phyloP scores from a whole-genome alignment of 1,140 invertebrate genomes.

The Lordiphosa clarofinis region DNA sequence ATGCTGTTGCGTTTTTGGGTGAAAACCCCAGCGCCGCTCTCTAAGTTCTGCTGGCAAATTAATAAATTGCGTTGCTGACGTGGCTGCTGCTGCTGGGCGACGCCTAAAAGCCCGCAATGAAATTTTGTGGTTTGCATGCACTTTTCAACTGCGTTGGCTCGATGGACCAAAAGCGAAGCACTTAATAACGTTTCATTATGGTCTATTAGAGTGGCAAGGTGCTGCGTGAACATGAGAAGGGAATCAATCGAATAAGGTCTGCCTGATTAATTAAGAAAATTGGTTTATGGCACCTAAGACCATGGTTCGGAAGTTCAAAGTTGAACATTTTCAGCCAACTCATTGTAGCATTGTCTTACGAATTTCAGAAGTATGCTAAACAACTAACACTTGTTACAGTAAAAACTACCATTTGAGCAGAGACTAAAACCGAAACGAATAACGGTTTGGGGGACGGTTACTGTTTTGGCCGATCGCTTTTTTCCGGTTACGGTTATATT shows the following conservation, averaged over 20 bases:
- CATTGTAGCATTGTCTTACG: too few species aligned
- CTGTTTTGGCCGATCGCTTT: too few species aligned
- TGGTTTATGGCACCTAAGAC: background rate
- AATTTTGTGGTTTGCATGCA: conserved; percentile 50
- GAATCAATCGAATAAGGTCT: conserved; percentile 9
- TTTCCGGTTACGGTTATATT: too few species aligned
- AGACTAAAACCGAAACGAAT: too few species aligned
- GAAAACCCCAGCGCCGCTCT: background rate
- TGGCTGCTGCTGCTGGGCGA: background rate
- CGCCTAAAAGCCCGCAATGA: conserved; percentile 40
- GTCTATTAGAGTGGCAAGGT: conserved; percentile 2
- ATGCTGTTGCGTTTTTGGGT: conserved; percentile 7
- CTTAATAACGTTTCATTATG: conserved; percentile 38
- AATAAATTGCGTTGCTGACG: conserved; percentile 47
- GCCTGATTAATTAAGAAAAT: conserved; percentile 22
- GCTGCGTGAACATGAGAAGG: background rate
- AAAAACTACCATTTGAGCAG: too few species aligned
- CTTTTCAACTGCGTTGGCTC: conserved; percentile 19
- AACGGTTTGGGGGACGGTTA: too few species aligned
- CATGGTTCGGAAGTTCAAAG: background rate
- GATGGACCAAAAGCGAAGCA: conserved; percentile 11
- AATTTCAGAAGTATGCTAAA: too few species aligned
- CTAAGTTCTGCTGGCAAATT: conserved; percentile 41
- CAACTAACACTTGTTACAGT: too few species aligned
- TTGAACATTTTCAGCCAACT: too few species aligned